Evolutionary conservation across 2,888 invertebrate genomes (phyloP), one percentile per base, ranked within the genome.

Genomic region (Drosophila anceps): DNA sequence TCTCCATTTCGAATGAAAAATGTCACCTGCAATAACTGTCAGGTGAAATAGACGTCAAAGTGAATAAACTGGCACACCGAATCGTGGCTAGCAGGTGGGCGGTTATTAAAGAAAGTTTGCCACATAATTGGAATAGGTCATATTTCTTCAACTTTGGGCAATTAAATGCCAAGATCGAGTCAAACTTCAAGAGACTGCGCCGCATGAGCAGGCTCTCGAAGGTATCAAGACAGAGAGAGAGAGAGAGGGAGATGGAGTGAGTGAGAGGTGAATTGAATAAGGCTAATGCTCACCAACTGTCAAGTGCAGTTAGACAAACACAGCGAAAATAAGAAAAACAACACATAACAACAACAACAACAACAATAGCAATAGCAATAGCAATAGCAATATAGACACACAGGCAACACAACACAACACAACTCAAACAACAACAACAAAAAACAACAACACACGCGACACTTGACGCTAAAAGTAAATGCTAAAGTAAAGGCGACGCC

Each of bases 231-330:
- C 13, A 1, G 15, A 10, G 15, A 8, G 15, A 27, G 54, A 4
- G 27, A 2, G 31, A 2, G 50, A 18, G 31, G 8, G 31, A 10
- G 31, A 50, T 6, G 4, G 29, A 1, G 48, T 6, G 15, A 13
- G 58, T 27, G 55, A 63, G 79, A 60, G 69, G 81, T 64, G 85
- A 90, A 86, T 86, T 88, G 79, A 81, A 88, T 90, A 81, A 73
- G 89, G 90, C 90, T 90, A 88, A 90, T 90, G 86, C 89, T 70
- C 68, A 73, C 58, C 82, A 81, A 90, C 84, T 86, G 90, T 86
- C 86, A 90, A 90, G 88, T 86, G 89, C 86, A 86, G 86, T 86
- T 86, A 88, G 81, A 59, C 72, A 82, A 89, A 82, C 84, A 84
- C 43, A 60, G 76, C 73, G 66, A 73, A 73, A 85, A 77, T 53